These are phyloP conservation scores for Pheucticus melanocephalus DNA, from an alignment of 2,113 vertebrate genomes.

Conservation along the genomic window DNA sequence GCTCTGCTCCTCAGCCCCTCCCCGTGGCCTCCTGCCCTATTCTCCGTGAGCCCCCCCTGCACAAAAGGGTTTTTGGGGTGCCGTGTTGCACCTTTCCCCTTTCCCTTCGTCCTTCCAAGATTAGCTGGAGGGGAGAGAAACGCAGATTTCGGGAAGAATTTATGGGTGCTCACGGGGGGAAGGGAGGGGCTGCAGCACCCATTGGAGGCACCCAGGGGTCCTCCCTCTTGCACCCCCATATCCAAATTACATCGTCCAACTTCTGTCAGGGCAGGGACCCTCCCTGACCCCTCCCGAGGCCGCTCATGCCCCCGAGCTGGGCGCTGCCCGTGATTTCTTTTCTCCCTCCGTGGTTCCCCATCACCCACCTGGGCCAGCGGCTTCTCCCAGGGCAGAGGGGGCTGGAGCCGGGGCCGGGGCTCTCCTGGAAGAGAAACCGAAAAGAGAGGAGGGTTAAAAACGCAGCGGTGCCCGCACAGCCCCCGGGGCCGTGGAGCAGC, in stretches of 20 bases:
- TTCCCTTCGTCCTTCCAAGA: not conserved
- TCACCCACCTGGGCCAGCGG: not conserved
- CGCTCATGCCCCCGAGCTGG: rapidly evolving
- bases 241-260: not conserved
- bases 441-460: not conserved
- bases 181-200: not conserved
- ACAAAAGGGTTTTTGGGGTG: not conserved
- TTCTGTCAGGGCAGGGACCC: not conserved
- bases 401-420: not conserved
- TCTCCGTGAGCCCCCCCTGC: not conserved
- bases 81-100: not conserved
- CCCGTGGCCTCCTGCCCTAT: not conserved
- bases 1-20: not conserved
- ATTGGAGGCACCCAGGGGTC: not conserved
- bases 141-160: rapidly evolving
- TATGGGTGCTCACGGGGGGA: rapidly evolving
- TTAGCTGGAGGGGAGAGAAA: rapidly evolving
- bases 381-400: not conserved
- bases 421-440: not conserved
- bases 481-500: not conserved
- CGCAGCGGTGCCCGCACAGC: not conserved
- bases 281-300: too few relatives aligned
- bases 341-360: not conserved
- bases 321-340: not conserved
- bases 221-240: rapidly evolving